Conservation (phyloP, 2,113 vertebrate species). For the Clarias macrocephalus region DNA sequence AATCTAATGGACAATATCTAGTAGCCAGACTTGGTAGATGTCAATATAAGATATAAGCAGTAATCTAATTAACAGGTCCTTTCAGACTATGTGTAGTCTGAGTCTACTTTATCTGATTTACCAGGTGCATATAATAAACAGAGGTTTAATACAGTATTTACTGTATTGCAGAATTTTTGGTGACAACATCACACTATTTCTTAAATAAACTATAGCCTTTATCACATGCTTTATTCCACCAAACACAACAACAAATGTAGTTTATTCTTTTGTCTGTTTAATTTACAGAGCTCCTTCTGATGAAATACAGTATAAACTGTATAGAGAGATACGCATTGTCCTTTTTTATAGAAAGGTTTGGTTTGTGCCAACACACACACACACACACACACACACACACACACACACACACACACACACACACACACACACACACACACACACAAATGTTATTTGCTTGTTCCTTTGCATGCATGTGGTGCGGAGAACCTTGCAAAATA, state of each 20-base stretch:
- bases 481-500: not conserved
- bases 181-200: conserved; percentile 1
- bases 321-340: too few relatives aligned
- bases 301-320: too few relatives aligned
- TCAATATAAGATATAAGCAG: not conserved
- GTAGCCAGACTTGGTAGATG: not conserved
- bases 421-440: too few relatives aligned
- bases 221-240: conserved; percentile 79
- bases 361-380: not conserved
- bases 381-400: too few relatives aligned
- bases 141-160: not conserved
- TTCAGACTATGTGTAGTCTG: not conserved
- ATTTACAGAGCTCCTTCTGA: conserved; percentile 63
- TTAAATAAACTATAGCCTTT: conserved; percentile 62
- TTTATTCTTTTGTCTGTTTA: conserved; percentile 78
- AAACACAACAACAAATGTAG: conserved; percentile 79
- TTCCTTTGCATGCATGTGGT: not conserved
- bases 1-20: not conserved
- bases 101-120: conserved; percentile 18
- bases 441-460: not conserved
- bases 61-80: not conserved
- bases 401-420: too few relatives aligned
- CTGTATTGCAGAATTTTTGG: not conserved
- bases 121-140: conserved; percentile 11
- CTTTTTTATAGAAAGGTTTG: not conserved